Evolutionary conservation across 2,113 vertebrate genomes (phyloP).

Genomic region (Lagopus muta): DNA sequence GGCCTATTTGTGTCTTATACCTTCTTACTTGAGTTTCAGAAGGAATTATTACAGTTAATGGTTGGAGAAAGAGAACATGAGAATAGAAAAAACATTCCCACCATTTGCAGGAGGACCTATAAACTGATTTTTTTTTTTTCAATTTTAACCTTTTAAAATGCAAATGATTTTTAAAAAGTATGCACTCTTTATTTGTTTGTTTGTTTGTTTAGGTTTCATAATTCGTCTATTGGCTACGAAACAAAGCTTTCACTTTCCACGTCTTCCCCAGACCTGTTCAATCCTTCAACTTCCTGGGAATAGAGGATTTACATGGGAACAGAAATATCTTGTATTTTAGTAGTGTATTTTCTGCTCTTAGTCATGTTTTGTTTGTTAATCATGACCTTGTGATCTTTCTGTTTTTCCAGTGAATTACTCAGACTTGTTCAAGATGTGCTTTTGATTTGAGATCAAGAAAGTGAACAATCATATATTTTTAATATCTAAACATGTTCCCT

Average conservation of each 20-base stretch:
- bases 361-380: constrained; percentile 17
- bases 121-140: not conserved
- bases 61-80: not conserved
- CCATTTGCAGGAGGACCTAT: not conserved
- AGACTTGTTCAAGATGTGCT: not conserved
- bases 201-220: not conserved
- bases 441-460: not conserved
- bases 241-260: not conserved
- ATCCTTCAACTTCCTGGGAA: not conserved
- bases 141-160: not conserved
- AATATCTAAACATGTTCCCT: not conserved
- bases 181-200: not conserved
- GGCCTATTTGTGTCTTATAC: not conserved
- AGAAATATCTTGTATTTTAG: not conserved
- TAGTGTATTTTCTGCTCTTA: not conserved
- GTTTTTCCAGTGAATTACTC: constrained; percentile 10
- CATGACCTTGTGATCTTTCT: not conserved
- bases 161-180: not conserved
- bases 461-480: not conserved
- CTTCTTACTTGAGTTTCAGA: not conserved
- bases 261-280: not conserved
- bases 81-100: not conserved
- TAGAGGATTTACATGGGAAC: not conserved
- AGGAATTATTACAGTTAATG: not conserved
- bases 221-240: not conserved